Percentiles rank a stretch among this genome's conserved stretches.
Evolutionary conservation across 2,797 vertebrate species (phyloP).

Genomic region (Sebastes flavidus): DNA sequence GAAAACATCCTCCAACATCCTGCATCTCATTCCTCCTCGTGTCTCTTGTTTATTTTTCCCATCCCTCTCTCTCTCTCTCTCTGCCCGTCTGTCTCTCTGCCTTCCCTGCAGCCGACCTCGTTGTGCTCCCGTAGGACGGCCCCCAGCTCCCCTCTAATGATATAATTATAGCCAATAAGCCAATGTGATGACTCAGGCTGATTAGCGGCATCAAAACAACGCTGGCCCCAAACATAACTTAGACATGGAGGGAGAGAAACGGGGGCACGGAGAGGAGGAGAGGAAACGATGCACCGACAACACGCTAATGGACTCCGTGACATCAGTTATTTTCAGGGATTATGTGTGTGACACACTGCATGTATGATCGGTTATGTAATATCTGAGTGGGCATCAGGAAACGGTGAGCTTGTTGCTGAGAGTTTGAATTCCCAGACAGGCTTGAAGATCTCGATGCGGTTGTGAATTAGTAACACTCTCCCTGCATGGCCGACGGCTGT

Average conservation of each 20-base stretch:
- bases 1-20: background rate
- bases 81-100: background rate
- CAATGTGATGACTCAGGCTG: slow-evolving; percentile 53
- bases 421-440: slow-evolving; percentile 15
- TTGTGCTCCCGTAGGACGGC: slow-evolving; percentile 8
- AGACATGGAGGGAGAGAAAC: slow-evolving; percentile 9
- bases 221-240: slow-evolving; percentile 26
- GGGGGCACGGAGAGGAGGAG: background rate
- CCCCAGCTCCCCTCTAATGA: slow-evolving; percentile 45
- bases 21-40: background rate
- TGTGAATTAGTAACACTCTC: slow-evolving; percentile 19
- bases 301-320: background rate
- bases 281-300: background rate
- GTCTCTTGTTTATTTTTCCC: background rate
- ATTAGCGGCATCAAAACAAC: slow-evolving; percentile 58
- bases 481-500: background rate
- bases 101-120: slow-evolving; percentile 3
- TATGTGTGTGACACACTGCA: slow-evolving; percentile 4
- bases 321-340: slow-evolving; percentile 21
- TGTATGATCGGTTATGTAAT: slow-evolving; percentile 15
- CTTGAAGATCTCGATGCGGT: slow-evolving; percentile 7
- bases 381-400: slow-evolving; percentile 23
- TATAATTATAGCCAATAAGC: slow-evolving; percentile 53
- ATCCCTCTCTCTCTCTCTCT: background rate
- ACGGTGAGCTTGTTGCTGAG: background rate